Evolutionary conservation across 2,797 vertebrate species (phyloP).

Genomic region (Parauchenoglanis ngamensis): DNA sequence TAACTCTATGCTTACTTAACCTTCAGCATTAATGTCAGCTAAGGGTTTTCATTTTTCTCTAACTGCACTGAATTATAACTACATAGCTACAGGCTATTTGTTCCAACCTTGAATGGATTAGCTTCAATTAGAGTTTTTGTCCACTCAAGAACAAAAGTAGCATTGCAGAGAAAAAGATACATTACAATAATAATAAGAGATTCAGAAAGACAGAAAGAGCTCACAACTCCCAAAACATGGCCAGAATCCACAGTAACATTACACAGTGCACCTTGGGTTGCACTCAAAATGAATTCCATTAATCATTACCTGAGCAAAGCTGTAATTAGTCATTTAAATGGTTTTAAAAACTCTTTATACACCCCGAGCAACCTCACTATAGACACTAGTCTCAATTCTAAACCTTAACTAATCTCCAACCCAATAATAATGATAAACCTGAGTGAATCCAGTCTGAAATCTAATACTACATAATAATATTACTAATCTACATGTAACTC

Average conservation of each 20-base stretch:
- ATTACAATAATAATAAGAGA: constrained; percentile 25
- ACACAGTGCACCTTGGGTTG: neutral
- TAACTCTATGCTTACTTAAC: constrained; percentile 16
- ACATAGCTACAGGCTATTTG: constrained; percentile 43
- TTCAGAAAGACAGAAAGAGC: neutral
- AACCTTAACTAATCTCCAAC: neutral
- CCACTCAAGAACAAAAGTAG: constrained; percentile 16
- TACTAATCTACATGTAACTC: neutral
- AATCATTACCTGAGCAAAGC: constrained; percentile 27
- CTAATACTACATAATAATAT: neutral
- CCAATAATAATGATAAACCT: neutral
- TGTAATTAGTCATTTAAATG: constrained; percentile 12
- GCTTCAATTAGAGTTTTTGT: constrained; percentile 50
- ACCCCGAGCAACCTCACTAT: neutral
- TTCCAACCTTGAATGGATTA: constrained; percentile 42
- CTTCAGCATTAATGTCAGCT: neutral
- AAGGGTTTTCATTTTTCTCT: constrained; percentile 22
- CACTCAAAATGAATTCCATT: constrained; percentile 35
- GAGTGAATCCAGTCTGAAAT: neutral
- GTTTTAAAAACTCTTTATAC: neutral
- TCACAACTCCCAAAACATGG: neutral
- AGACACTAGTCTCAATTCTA: neutral
- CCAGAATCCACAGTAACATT: neutral
- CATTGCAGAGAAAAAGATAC: constrained; percentile 6
- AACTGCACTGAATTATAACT: constrained; percentile 28